A percentile compares a stretch with the other conserved stretches of the same genome.
phyloP scores from a whole-genome alignment of 2,797 vertebrate genomes.

The Graptemys geographica region DNA sequence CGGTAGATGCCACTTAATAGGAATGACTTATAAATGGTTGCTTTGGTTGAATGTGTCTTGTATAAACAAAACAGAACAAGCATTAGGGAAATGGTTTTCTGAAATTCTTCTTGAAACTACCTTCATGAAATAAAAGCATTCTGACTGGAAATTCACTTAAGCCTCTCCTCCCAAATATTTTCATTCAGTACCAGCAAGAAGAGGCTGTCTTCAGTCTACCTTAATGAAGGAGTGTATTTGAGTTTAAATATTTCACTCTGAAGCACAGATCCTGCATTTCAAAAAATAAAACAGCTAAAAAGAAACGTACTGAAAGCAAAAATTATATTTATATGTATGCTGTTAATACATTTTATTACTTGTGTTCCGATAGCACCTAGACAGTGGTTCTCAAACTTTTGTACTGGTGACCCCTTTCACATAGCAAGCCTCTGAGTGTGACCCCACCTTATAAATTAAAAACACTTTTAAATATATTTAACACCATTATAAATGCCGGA shows the following conservation, averaged over 20 bases:
- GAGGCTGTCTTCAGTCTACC: neutral
- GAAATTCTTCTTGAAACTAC: slow-evolving; percentile 4
- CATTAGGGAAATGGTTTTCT: neutral
- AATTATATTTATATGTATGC: neutral
- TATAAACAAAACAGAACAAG: neutral
- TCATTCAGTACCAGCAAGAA: neutral
- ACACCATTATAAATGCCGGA: too few relatives aligned
- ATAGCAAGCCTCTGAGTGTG: too few relatives aligned
- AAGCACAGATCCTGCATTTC: neutral
- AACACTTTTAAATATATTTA: too few relatives aligned
- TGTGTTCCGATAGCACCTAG: neutral
- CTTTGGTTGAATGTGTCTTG: neutral
- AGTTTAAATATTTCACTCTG: neutral
- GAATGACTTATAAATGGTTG: neutral
- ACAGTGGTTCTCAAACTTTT: neutral
- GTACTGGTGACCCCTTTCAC: too few relatives aligned
- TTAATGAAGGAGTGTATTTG: neutral
- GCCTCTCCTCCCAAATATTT: neutral
- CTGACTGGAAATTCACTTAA: neutral
- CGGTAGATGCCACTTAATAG: slow-evolving; percentile 14
- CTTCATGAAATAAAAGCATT: slow-evolving; percentile 7
- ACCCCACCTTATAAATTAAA: too few relatives aligned
- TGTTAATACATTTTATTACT: neutral
- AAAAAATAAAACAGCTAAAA: neutral
- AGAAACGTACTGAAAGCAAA: neutral